These are phyloP conservation scores for Calameuta pallipes DNA, from an alignment of 2,888 invertebrate species.

Conservation along the genomic window DNA sequence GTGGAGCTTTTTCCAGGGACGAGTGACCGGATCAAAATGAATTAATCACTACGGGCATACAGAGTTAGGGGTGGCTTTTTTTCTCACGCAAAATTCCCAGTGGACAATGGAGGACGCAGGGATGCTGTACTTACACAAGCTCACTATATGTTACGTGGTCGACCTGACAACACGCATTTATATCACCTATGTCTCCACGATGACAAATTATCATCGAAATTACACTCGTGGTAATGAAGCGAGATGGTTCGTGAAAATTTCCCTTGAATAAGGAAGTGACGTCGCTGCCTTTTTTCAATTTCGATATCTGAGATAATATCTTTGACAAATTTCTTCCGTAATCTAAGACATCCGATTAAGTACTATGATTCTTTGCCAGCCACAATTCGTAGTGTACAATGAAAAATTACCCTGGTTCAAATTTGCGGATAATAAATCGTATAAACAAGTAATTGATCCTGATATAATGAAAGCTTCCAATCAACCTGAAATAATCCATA, in stretches of 20 bases:
- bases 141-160: conserved; percentile 10
- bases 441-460: neutral
- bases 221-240: neutral
- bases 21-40: neutral
- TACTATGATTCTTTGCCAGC: neutral
- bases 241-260: neutral
- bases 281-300: neutral
- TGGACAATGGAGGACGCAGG: neutral
- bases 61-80: neutral
- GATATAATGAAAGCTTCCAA: neutral
- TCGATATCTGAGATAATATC: neutral
- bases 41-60: neutral
- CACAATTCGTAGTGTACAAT: neutral
- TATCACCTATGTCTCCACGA: conserved; percentile 12
- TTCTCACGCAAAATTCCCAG: neutral
- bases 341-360: neutral
- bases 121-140: neutral
- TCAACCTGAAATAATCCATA: neutral
- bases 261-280: neutral
- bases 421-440: neutral
- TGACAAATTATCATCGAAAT: conserved; percentile 38
- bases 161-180: conserved; percentile 29
- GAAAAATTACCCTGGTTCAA: neutral
- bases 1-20: neutral
- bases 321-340: neutral